Conservation (phyloP, 2,888 invertebrate species). For the Thymelicus lineola region DNA sequence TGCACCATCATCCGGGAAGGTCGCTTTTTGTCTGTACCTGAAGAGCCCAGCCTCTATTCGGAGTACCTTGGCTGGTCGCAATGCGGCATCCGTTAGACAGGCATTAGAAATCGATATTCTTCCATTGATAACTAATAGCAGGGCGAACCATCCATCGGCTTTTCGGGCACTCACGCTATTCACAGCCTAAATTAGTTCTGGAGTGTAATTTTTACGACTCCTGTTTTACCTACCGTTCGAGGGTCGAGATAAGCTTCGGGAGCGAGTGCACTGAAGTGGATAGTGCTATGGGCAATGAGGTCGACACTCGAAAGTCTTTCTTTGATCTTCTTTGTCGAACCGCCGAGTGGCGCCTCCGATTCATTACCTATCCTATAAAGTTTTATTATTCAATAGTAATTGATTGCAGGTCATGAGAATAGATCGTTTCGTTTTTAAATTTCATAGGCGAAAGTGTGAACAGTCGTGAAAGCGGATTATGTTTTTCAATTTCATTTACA, state of each 20-base stretch:
- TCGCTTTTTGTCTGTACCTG: conserved; percentile 63
- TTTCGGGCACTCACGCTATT: conserved; percentile 69
- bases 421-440: conserved; percentile 63
- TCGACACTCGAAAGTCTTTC: conserved; percentile 69
- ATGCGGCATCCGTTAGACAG: conserved; percentile 65
- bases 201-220: conserved; percentile 79
- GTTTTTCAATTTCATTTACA: conserved; percentile 62
- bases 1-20: conserved; percentile 58
- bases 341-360: conserved; percentile 55
- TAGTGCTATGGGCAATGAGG: conserved; percentile 58
- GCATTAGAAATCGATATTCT: conserved; percentile 76
- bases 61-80: conserved; percentile 60
- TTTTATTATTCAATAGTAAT: conserved; percentile 65
- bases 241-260: conserved; percentile 75
- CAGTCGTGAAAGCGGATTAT: conserved; percentile 68
- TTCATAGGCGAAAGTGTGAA: conserved; percentile 69
- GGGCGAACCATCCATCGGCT: conserved; percentile 59
- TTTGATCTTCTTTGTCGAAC: conserved; percentile 68
- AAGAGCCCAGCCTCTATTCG: conserved; percentile 45
- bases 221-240: conserved; percentile 76
- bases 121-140: conserved; percentile 76
- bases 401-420: conserved; percentile 62
- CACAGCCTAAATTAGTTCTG: conserved; percentile 65
- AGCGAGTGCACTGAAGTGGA: conserved; percentile 65
- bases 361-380: conserved; percentile 61